Evolutionary conservation across 2,797 vertebrate species (phyloP).

Genomic region (Spea hammondii): DNA sequence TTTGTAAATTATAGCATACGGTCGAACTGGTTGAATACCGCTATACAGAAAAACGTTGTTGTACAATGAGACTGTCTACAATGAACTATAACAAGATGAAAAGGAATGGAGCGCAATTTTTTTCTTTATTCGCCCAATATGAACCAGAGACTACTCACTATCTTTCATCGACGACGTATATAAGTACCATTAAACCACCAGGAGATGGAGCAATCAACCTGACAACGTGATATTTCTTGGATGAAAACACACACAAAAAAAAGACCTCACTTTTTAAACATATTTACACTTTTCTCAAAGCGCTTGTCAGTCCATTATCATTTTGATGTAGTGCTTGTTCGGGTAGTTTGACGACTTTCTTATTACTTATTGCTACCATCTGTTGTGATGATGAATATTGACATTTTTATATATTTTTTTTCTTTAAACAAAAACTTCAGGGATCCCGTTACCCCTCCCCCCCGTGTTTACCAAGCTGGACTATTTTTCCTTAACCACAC

Average conservation of each 20-base stretch:
- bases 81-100: constrained; percentile 17
- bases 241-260: constrained; percentile 33
- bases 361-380: constrained; percentile 11
- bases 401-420: background rate
- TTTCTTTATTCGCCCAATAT: constrained; percentile 15
- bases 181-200: constrained; percentile 47
- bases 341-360: constrained; percentile 3
- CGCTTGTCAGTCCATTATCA: constrained; percentile 10
- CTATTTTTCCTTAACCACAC: too few relatives aligned
- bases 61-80: constrained; percentile 4
- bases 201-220: constrained; percentile 51
- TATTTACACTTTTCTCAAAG: constrained; percentile 33
- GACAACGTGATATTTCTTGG: constrained; percentile 43
- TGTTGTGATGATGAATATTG: background rate
- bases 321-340: background rate
- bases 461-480: too few relatives aligned
- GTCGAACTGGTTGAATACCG: background rate
- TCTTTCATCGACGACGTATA: constrained; percentile 30
- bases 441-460: background rate
- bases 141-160: constrained; percentile 6
- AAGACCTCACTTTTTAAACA: constrained; percentile 5
- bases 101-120: constrained; percentile 14
- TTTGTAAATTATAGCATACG: background rate
- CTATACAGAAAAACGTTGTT: constrained; percentile 10
- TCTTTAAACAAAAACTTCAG: constrained; percentile 6